phyloP scores from a whole-genome alignment of 1,140 invertebrate species.

The Drosophila fuyamai region DNA sequence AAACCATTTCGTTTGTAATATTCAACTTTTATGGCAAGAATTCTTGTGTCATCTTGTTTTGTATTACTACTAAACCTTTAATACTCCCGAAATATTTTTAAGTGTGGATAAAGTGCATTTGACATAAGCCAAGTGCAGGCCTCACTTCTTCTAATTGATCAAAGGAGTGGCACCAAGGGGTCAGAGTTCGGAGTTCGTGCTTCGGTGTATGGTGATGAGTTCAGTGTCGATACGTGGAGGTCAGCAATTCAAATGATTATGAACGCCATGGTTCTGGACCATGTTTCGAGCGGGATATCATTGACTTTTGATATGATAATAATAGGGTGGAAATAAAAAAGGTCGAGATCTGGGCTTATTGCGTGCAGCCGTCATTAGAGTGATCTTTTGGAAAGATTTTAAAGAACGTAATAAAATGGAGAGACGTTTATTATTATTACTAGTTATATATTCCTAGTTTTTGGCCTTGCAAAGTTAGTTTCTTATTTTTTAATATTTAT shows the following conservation, averaged over 20 bases:
- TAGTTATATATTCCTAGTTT: not conserved
- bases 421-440: not conserved
- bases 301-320: conserved; percentile 47
- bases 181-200: conserved; percentile 49
- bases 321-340: conserved; percentile 17
- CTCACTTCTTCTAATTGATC: conserved; percentile 40
- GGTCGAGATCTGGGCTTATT: conserved; percentile 20
- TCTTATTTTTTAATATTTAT: too few species aligned
- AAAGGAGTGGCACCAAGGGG: conserved; percentile 31
- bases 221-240: conserved; percentile 26
- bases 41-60: too few species aligned
- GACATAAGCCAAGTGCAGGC: conserved; percentile 39
- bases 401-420: not conserved
- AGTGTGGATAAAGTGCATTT: conserved; percentile 24
- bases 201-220: conserved; percentile 43
- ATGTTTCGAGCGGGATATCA: conserved; percentile 31
- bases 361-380: conserved; percentile 18
- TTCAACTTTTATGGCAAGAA: too few species aligned
- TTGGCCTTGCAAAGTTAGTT: too few species aligned
- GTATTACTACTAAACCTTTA: too few species aligned
- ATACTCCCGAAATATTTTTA: not conserved
- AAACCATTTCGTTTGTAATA: too few species aligned
- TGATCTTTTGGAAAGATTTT: not conserved
- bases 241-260: conserved; percentile 18
- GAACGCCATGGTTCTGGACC: conserved; percentile 28